phyloP scores from a whole-genome alignment of 2,797 vertebrate species.

The Acanthopagrus latus region DNA sequence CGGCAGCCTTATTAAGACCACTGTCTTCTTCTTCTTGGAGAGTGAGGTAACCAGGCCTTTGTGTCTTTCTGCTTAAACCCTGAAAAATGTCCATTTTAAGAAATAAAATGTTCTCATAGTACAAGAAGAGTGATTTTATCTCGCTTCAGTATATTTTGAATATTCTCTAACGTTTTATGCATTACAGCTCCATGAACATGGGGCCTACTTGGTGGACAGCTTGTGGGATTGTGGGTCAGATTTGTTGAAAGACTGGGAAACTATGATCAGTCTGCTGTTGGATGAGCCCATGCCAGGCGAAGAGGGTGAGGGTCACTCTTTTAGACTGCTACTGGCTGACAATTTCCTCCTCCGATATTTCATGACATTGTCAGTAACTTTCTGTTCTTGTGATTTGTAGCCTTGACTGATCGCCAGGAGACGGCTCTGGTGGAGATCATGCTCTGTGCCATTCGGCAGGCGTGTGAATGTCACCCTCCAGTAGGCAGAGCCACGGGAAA shows the following conservation, averaged over 20 bases:
- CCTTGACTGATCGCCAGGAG: slow-evolving; percentile 95
- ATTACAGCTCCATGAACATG: slow-evolving; percentile 94
- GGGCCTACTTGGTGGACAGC: slow-evolving; percentile 97
- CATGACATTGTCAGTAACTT: background rate
- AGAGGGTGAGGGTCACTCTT: slow-evolving; percentile 86
- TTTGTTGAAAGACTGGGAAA: slow-evolving; percentile 98
- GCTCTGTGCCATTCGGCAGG: slow-evolving; percentile 97
- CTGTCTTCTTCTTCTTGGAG: slow-evolving; percentile 98
- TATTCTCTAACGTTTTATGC: background rate
- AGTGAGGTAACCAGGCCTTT: slow-evolving; percentile 89
- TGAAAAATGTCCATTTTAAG: background rate
- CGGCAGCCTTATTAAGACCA: slow-evolving; percentile 95
- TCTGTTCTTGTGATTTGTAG: slow-evolving; percentile 73
- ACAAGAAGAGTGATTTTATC: background rate
- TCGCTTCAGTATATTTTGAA: background rate
- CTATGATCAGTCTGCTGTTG: slow-evolving; percentile 96
- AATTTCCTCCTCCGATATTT: background rate
- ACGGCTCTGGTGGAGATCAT: slow-evolving; percentile 97
- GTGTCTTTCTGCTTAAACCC: background rate
- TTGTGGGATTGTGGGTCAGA: slow-evolving; percentile 98
- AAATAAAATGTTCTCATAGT: background rate
- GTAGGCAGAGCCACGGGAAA: slow-evolving; percentile 96
- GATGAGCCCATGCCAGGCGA: slow-evolving; percentile 95
- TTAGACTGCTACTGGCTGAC: background rate
- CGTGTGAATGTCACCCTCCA: slow-evolving; percentile 96